phyloP scores from a whole-genome alignment of 1,140 invertebrate genomes.

The Nasonia vitripennis region DNA sequence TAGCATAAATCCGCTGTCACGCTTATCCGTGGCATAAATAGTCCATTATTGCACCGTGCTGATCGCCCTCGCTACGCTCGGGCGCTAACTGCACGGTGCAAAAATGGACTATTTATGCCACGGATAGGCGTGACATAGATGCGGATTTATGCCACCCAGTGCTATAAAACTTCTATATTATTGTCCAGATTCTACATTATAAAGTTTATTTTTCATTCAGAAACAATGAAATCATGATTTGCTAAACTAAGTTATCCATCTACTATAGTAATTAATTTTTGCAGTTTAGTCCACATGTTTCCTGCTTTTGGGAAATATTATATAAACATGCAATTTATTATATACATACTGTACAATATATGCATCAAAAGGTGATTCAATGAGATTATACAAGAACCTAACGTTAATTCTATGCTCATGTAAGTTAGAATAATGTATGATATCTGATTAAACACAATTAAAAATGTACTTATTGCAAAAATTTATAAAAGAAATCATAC shows the following conservation, averaged over 20 bases:
- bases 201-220: not conserved
- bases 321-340: constrained; percentile 22
- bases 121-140: no score
- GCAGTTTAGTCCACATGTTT: constrained; percentile 11
- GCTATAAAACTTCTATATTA: not conserved
- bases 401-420: not conserved
- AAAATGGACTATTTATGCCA: no score
- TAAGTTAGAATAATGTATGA: constrained; percentile 3
- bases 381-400: not conserved
- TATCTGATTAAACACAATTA: constrained; percentile 18
- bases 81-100: no score
- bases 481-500: constrained; percentile 12
- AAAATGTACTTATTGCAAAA: constrained; percentile 9
- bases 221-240: not conserved
- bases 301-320: not conserved
- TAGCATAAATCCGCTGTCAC: no score
- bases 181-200: not conserved
- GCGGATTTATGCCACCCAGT: no score
- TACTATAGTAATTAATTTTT: not conserved
- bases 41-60: no score
- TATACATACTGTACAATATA: not conserved
- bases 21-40: no score
- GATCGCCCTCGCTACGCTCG: no score
- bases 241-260: not conserved
- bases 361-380: not conserved